phyloP scores from a whole-genome alignment of 2,113 vertebrate genomes.

The Delphinapterus leucas region DNA sequence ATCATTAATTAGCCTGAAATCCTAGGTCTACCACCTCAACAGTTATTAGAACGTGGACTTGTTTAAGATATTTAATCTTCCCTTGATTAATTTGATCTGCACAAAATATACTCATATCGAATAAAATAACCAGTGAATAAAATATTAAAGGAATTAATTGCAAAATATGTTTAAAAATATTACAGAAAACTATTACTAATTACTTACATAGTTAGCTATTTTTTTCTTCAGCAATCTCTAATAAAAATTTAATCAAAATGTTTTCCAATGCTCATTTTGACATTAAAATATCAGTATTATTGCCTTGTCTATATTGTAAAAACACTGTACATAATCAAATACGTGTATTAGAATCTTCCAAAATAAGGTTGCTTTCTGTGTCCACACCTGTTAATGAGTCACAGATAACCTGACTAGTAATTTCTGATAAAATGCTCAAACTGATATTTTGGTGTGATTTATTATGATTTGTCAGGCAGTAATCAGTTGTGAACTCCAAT shows the following conservation, averaged over 20 bases:
- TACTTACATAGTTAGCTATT: background rate
- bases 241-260: background rate
- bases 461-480: background rate
- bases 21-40: background rate
- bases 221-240: background rate
- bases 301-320: background rate
- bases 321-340: background rate
- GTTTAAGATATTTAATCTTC: background rate
- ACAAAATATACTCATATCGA: background rate
- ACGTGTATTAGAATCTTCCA: background rate
- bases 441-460: background rate
- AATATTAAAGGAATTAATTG: background rate
- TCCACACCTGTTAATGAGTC: background rate
- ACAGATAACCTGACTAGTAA: background rate
- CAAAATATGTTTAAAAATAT: background rate
- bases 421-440: background rate
- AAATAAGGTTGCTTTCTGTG: background rate
- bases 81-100: background rate
- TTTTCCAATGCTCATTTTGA: background rate
- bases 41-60: background rate
- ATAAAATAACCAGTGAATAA: background rate
- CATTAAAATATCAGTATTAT: background rate
- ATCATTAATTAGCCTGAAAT: background rate
- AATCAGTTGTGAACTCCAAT: background rate
- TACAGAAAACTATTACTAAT: background rate